Conservation (phyloP, 2,888 invertebrate genomes). For the Sinopyrophorus schimmeli region DNA sequence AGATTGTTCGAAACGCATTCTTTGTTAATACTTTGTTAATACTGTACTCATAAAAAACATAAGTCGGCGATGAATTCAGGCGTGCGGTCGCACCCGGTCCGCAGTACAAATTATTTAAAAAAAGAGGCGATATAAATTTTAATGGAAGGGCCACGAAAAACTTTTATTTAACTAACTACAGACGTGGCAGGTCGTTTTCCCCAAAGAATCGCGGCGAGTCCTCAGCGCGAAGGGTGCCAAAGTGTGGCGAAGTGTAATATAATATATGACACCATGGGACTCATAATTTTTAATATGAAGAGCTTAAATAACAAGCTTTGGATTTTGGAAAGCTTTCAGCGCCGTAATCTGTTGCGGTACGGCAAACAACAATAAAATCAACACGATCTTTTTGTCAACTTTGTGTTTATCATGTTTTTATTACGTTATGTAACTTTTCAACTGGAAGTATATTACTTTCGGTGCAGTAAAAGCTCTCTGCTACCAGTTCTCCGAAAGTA, state of each 20-base stretch:
- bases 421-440: conserved; percentile 21
- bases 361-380: conserved; percentile 22
- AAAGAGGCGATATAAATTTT: no score
- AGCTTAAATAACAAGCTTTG: conserved; percentile 28
- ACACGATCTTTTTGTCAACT: conserved; percentile 17
- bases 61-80: no score
- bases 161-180: conserved; percentile 13
- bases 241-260: conserved; percentile 28
- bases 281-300: conserved; percentile 29
- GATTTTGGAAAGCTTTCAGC: conserved; percentile 26
- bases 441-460: conserved; percentile 19
- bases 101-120: no score
- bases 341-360: conserved; percentile 17
- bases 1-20: no score
- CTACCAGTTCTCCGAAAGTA: conserved; percentile 6
- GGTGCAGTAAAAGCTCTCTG: conserved; percentile 12
- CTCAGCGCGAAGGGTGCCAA: conserved; percentile 25
- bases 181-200: conserved; percentile 15
- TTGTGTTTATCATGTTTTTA: conserved; percentile 22
- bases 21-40: no score
- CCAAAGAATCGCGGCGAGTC: conserved; percentile 15
- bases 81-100: no score
- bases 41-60: no score
- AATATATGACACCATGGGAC: conserved; percentile 28
- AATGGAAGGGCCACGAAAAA: no score